phyloP scores from a whole-genome alignment of 2,797 vertebrate genomes.

The Sphenodon punctatus region DNA sequence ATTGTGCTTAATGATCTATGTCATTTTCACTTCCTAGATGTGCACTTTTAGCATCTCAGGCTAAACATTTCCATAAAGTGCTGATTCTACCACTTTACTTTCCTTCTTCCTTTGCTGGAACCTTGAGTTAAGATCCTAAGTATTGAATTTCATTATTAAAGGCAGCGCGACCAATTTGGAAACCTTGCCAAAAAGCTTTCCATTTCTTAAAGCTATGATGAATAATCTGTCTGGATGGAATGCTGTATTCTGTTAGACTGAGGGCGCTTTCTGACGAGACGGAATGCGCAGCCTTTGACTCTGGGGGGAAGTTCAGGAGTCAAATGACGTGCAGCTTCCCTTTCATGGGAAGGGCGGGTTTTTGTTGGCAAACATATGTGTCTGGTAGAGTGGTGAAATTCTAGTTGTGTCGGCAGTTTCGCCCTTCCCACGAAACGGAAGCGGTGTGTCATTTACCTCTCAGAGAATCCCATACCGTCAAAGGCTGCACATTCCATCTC shows the following conservation, averaged over 20 bases:
- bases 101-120: conserved; percentile 4
- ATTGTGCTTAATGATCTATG: neutral
- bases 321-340: too few relatives aligned
- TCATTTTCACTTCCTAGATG: conserved; percentile 16
- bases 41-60: neutral
- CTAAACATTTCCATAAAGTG: conserved; percentile 5
- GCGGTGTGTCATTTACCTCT: too few relatives aligned
- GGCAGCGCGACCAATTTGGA: neutral
- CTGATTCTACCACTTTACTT: conserved; percentile 18
- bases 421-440: too few relatives aligned
- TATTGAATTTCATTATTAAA: conserved; percentile 32
- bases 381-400: too few relatives aligned
- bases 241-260: conserved; percentile 16
- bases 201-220: conserved; percentile 1
- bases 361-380: too few relatives aligned
- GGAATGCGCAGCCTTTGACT: too few relatives aligned
- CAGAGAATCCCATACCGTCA: too few relatives aligned
- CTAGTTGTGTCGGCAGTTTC: too few relatives aligned
- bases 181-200: conserved; percentile 20
- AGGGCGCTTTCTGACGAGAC: too few relatives aligned
- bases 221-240: conserved; percentile 6
- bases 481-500: too few relatives aligned
- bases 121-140: neutral
- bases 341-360: too few relatives aligned
- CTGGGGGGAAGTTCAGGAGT: too few relatives aligned